A percentile compares a stretch with the other conserved stretches of the same genome.
These are phyloP conservation scores for Paramormyrops kingsleyae DNA, from an alignment of 2,113 vertebrate genomes.

Conservation along the genomic window DNA sequence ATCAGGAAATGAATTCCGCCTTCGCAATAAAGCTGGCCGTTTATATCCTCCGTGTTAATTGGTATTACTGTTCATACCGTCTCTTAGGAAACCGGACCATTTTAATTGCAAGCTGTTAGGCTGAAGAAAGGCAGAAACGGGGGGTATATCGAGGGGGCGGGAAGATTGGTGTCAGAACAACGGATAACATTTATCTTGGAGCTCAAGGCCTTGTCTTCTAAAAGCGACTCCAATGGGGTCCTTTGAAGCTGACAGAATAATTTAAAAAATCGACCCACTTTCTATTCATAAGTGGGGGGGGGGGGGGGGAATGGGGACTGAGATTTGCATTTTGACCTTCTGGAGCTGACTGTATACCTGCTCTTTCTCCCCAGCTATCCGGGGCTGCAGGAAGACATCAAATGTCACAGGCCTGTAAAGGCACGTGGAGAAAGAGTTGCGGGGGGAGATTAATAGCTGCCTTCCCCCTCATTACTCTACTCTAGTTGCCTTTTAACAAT, in stretches of 20 bases:
- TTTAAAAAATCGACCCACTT: constrained; percentile 48
- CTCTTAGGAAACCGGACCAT: constrained; percentile 30
- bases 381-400: constrained; percentile 38
- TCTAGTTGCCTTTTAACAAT: constrained; percentile 56
- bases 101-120: constrained; percentile 48
- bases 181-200: constrained; percentile 58
- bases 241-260: constrained; percentile 67
- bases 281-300: constrained; percentile 30
- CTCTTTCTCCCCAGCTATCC: constrained; percentile 32
- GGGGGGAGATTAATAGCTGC: constrained; percentile 55
- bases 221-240: constrained; percentile 48
- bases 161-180: constrained; percentile 40
- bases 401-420: constrained; percentile 24
- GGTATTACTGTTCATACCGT: constrained; percentile 24
- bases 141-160: not conserved
- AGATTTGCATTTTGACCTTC: constrained; percentile 68
- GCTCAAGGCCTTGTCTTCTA: constrained; percentile 55
- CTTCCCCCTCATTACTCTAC: constrained; percentile 55
- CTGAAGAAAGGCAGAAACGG: constrained; percentile 20
- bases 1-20: not conserved
- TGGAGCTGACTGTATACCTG: constrained; percentile 50
- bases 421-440: constrained; percentile 24
- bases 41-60: constrained; percentile 32
- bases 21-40: constrained; percentile 7
- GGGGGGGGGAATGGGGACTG: constrained; percentile 35